Base-by-base conservation (phyloP, 2,113 vertebrate species). In the Meleagris gallopavo region DNA sequence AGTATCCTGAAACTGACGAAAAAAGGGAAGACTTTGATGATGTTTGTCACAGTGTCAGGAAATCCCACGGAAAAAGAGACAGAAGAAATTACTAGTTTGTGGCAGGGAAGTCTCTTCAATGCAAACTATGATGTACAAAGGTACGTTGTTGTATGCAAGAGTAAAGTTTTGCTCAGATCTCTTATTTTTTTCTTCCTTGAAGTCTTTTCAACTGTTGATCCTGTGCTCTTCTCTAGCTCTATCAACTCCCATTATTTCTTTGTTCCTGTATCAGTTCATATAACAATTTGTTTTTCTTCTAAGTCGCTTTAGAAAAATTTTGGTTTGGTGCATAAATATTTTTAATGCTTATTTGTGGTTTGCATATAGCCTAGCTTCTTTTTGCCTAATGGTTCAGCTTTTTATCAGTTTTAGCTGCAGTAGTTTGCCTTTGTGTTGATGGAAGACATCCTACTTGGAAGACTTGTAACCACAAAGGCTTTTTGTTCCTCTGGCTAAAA, bases 51-150 rank as follows among this genome's bases (percentile, higher is more conserved):
- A 0, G 98, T 99, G 82, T 98, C 99, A 0, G 99, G 99, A 73
- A 97, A 97, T 60, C 99, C 99, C n/a, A 98, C 98, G 0, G 99
- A 99, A 95, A 99, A 99, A 88, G 99, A 99, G 96, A 99, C 98
- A 0, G 99, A 99, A 86, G 98, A 99, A 91, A 97, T 99, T 83
- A 99, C 98, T 7, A 98, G 98, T 90, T 93, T 99, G 91, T 99
- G 99, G 99, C 99, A 99, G 96, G 98, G 99, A 66, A 98, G 99
- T 79, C 99, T 99, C 32, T 99, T 99, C 97, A 99, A 99, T 1
- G 99, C 99, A 66, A 99, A 99, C 98, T 99, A 98, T 22, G 99
- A 99, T 1, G 91, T 99, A 34, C 99, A 99, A 80, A 99, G 99
- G 99, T 99, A 96, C 92, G 75, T 40, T 55, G 6, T 29, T 50